A percentile compares a stretch with the other conserved stretches of the same genome.
These are phyloP conservation scores for Drosophila mulleri DNA, from an alignment of 2,888 invertebrate genomes.

Conservation along the genomic window DNA sequence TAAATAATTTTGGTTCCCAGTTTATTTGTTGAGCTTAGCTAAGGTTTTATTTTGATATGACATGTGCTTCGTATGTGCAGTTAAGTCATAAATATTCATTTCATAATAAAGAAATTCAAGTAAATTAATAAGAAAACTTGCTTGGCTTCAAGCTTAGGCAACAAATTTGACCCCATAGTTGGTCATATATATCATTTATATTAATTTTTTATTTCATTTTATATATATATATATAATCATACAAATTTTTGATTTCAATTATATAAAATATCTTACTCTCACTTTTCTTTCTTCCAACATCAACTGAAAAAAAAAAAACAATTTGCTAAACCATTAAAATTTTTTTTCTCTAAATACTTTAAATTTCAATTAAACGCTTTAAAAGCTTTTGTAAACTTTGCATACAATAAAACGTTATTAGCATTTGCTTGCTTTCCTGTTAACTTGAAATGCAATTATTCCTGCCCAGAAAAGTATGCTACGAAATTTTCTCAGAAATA, in stretches of 20 bases:
- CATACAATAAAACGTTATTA: conserved; percentile 4
- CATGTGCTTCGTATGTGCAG: background rate
- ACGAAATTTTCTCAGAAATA: background rate
- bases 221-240: too few species aligned
- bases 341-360: background rate
- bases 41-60: background rate
- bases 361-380: background rate
- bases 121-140: background rate
- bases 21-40: background rate
- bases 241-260: too few species aligned
- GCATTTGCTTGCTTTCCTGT: background rate
- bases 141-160: background rate
- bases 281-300: too few species aligned
- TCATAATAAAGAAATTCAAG: background rate
- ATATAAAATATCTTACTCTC: too few species aligned
- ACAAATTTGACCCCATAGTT: background rate
- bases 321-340: background rate
- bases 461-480: conserved; percentile 17
- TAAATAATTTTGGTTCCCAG: background rate
- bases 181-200: too few species aligned
- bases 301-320: too few species aligned
- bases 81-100: background rate
- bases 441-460: conserved; percentile 4
- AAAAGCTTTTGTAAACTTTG: conserved; percentile 1
- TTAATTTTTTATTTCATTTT: too few species aligned